Evolutionary conservation across 2,888 invertebrate genomes (phyloP), one percentile per base, ranked within the genome.

Genomic region (Coleophora deauratella): DNA sequence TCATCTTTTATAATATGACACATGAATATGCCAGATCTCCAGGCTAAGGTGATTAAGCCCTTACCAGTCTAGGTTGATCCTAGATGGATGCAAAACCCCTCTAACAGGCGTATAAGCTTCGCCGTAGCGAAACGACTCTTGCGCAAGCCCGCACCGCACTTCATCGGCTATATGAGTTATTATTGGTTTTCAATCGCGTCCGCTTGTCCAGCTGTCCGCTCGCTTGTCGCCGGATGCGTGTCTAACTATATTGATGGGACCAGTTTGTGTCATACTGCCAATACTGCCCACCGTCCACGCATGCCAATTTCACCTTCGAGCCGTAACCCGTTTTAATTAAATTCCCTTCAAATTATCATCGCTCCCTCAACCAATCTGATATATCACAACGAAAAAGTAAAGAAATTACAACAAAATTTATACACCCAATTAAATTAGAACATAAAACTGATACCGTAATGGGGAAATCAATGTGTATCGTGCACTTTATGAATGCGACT

Each of bases 161-260:
- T 63, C 69, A 67, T 63, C 59, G 50, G 57, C 49, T 47, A 53
- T 53, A 69, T 71, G 67, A 72, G 69, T 68, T 73, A 73, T 72
- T 66, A 69, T 73, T 69, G 69, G 69, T 72, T 73, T 69, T 65
- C 64, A 66, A 70, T 67, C 63, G 67, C 66, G 65, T 69, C 71
- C 72, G 73, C 66, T 63, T 70, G 69, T 67, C 65, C 62, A 56
- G 46, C 59, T 60, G 60, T 64, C 63, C 62, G 55, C 54, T 62
- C 55, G 58, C 58, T 64, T 71, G 73, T 74, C 75, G 56, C 74
- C 78, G 79, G 78, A 79, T 76, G 72, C 65, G 54, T 62, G 66
- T 69, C 70, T 59, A 67, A 67, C 64, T 59, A 70, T 71, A 79
- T 80, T 76, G 75, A 80, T 79, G 70, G 73, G 64, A 66, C 72